phyloP scores from a whole-genome alignment of 2,113 vertebrate genomes.

The Pipra filicauda region DNA sequence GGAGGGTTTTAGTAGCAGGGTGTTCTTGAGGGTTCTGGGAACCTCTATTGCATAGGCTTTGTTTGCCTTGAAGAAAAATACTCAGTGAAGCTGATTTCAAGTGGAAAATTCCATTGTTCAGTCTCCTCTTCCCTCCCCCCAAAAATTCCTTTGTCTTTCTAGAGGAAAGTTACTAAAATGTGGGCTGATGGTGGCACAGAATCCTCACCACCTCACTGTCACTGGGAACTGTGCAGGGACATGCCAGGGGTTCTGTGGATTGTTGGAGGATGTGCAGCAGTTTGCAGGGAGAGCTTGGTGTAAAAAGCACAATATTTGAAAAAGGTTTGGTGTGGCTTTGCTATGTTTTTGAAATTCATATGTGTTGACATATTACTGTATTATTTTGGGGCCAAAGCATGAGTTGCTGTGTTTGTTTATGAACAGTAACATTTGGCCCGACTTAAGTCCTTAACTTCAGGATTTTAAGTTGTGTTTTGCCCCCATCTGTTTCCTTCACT shows the following conservation, averaged over 20 bases:
- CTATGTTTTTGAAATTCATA: neutral
- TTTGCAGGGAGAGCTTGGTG: neutral
- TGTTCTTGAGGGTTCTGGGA: constrained; percentile 32
- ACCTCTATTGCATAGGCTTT: constrained; percentile 3
- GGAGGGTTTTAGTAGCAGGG: neutral
- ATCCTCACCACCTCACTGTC: neutral
- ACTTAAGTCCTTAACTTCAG: neutral
- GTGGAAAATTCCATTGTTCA: constrained; percentile 56
- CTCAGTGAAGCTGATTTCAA: constrained; percentile 3
- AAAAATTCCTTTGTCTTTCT: constrained; percentile 4
- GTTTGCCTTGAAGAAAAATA: constrained; percentile 30
- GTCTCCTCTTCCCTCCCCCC: neutral
- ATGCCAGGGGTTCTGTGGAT: neutral
- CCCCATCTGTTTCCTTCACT: neutral
- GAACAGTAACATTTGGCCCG: neutral
- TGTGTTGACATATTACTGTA: neutral
- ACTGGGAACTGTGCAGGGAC: neutral
- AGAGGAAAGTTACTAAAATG: constrained; percentile 36
- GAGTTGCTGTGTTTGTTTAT: neutral
- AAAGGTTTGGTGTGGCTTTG: neutral
- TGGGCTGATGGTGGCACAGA: neutral
- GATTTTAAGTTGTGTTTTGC: neutral
- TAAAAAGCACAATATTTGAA: neutral
- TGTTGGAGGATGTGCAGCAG: neutral
- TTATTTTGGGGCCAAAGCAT: neutral